Evolutionary conservation across 2,797 vertebrate species (phyloP).

Genomic region (Acanthopagrus latus): DNA sequence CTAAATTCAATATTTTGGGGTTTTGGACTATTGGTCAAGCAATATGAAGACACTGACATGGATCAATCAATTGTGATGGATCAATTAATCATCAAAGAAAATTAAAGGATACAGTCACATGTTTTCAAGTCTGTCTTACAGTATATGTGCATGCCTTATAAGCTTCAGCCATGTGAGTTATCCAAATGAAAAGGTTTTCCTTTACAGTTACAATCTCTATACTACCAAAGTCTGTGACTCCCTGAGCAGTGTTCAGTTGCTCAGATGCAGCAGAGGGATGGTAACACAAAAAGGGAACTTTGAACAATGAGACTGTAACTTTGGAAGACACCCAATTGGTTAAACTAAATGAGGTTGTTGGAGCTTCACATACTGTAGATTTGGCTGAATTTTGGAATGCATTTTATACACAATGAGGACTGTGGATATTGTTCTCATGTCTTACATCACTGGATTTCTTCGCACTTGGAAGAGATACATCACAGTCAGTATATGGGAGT

Average conservation of each 20-base stretch:
- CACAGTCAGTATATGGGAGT: background rate
- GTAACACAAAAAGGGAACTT: slow-evolving; percentile 1
- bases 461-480: background rate
- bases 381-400: background rate
- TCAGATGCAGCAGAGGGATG: slow-evolving; percentile 11
- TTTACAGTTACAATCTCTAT: background rate
- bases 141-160: background rate
- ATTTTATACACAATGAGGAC: slow-evolving; percentile 9
- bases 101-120: background rate
- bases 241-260: slow-evolving; percentile 21
- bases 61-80: background rate
- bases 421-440: background rate
- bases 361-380: background rate
- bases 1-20: background rate
- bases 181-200: background rate
- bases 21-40: background rate
- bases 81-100: background rate
- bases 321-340: background rate
- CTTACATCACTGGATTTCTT: background rate
- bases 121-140: background rate
- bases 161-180: background rate
- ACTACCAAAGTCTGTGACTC: slow-evolving; percentile 14
- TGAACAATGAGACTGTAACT: background rate
- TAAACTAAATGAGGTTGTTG: background rate
- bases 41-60: background rate